Evolutionary conservation across 2,888 invertebrate species (phyloP).

Genomic region (Leucophora obtusa): DNA sequence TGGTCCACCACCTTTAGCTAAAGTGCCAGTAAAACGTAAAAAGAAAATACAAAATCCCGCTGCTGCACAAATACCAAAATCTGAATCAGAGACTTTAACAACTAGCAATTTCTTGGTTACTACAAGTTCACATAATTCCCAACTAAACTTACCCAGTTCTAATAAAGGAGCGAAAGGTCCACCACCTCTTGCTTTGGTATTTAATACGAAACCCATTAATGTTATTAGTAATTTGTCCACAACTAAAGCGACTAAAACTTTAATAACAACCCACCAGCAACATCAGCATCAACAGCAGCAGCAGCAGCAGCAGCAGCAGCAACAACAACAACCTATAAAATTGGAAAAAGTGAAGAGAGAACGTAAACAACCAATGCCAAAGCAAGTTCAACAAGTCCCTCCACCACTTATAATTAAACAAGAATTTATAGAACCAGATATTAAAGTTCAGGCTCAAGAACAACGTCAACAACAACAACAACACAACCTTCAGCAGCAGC

Average conservation of each 20-base stretch:
- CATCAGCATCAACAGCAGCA: conserved; percentile 13
- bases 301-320: neutral
- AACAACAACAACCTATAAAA: conserved; percentile 56
- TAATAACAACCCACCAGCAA: conserved; percentile 45
- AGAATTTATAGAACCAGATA: conserved; percentile 61
- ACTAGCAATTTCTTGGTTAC: conserved; percentile 27
- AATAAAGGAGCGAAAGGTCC: conserved; percentile 46
- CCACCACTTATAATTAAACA: conserved; percentile 60
- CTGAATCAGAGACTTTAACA: conserved; percentile 29
- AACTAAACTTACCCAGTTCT: conserved; percentile 29
- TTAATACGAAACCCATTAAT: conserved; percentile 67
- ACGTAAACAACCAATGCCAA: conserved; percentile 72
- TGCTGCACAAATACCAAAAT: conserved; percentile 25
- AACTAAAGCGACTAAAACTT: conserved; percentile 35
- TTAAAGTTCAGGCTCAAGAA: conserved; percentile 29
- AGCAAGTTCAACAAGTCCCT: conserved; percentile 72
- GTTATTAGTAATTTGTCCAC: conserved; percentile 66
- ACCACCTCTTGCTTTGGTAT: conserved; percentile 67
- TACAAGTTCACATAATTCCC: conserved; percentile 17
- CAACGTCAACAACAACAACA: conserved; percentile 12
- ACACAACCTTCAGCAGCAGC: conserved; percentile 5
- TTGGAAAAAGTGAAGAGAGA: conserved; percentile 72
- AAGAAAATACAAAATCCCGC: conserved; percentile 43
- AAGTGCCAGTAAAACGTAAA: conserved; percentile 60
- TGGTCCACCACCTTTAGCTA: conserved; percentile 53